phyloP scores from a whole-genome alignment of 2,888 invertebrate genomes.

The Pristionchus arcanus region DNA sequence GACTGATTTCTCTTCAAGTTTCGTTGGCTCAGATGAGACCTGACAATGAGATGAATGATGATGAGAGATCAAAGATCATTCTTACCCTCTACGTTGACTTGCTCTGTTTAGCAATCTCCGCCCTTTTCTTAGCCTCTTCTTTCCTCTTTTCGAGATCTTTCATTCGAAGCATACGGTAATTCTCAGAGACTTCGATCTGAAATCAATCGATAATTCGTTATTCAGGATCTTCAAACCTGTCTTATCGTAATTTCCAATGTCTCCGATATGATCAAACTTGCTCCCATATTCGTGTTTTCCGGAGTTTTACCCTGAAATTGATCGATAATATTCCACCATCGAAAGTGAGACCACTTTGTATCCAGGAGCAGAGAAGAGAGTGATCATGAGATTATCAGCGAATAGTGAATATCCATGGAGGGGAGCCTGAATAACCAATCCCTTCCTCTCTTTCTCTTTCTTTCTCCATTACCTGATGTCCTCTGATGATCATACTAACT shows the following conservation, averaged over 20 bases:
- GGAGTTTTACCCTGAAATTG: constrained; percentile 61
- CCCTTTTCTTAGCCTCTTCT: constrained; percentile 51
- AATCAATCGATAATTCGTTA: background rate
- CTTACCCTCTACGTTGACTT: background rate
- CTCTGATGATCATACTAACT: constrained; percentile 64
- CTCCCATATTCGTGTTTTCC: constrained; percentile 66
- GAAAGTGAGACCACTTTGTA: constrained; percentile 58
- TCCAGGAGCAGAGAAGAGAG: constrained; percentile 69
- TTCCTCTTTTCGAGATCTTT: constrained; percentile 60
- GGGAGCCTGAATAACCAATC: constrained; percentile 59
- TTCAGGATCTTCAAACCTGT: constrained; percentile 55
- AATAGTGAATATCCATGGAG: constrained; percentile 65
- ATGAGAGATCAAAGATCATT: constrained; percentile 3
- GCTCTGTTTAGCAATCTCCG: background rate
- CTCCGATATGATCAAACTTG: constrained; percentile 60
- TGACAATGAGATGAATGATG: background rate
- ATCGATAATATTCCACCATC: constrained; percentile 57
- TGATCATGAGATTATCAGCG: constrained; percentile 63
- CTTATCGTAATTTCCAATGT: constrained; percentile 61
- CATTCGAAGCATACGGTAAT: constrained; percentile 64
- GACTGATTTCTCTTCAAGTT: constrained; percentile 42
- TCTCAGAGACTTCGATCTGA: constrained; percentile 64
- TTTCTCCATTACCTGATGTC: constrained; percentile 60
- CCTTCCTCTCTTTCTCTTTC: background rate
- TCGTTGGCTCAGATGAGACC: background rate